Conservation (phyloP, 2,888 invertebrate genomes). For the Pemphredon lugubris region DNA sequence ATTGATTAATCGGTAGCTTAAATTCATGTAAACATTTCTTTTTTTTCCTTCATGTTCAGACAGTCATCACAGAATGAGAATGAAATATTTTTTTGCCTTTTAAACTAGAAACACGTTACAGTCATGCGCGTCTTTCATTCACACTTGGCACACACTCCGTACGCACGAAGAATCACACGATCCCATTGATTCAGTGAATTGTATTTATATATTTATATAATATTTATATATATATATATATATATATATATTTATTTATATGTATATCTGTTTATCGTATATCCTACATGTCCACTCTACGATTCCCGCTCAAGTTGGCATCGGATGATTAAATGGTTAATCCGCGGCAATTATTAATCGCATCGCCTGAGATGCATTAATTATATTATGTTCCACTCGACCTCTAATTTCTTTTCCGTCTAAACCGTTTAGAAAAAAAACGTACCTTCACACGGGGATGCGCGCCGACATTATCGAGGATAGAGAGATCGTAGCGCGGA, state of each 20-base stretch:
- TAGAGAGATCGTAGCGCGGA: conserved; percentile 46
- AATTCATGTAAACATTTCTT: conserved; percentile 72
- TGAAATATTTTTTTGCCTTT: conserved; percentile 71
- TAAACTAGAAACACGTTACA: conserved; percentile 70
- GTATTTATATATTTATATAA: conserved; percentile 52
- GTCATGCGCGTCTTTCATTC: conserved; percentile 46
- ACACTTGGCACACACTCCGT: conserved; percentile 33
- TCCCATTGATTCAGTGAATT: conserved; percentile 67
- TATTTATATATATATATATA: conserved; percentile 42
- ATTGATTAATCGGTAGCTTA: conserved; percentile 70
- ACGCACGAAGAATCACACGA: conserved; percentile 41
- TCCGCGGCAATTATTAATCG: too few species aligned
- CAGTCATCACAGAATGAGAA: conserved; percentile 80
- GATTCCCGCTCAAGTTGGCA: conserved; percentile 53
- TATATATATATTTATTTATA: conserved; percentile 46
- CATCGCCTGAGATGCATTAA: too few species aligned
- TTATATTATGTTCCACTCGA: too few species aligned
- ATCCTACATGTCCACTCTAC: conserved; percentile 58
- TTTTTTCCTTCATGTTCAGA: conserved; percentile 69
- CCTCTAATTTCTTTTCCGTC: too few species aligned
- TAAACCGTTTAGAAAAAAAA: too few species aligned
- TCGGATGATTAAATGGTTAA: conserved; percentile 29
- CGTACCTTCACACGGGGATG: too few species aligned
- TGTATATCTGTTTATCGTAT: conserved; percentile 55
- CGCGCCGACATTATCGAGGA: not conserved